Evolutionary conservation across 2,797 vertebrate species (phyloP).

Genomic region (Spondyliosoma cantharus): DNA sequence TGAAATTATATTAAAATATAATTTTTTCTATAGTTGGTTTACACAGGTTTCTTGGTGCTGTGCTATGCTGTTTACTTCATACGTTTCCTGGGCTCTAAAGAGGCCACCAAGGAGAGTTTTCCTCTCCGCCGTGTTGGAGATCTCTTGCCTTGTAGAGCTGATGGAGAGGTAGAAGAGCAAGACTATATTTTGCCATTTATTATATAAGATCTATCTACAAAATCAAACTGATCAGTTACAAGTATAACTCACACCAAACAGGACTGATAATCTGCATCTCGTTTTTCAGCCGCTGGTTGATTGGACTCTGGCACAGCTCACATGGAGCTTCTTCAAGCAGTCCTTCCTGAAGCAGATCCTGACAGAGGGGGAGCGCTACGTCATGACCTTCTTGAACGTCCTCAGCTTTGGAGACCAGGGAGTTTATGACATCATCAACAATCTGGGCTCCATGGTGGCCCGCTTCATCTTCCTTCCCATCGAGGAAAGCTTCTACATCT

Average conservation of each 20-base stretch:
- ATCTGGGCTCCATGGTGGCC: conserved; percentile 97
- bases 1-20: conserved; percentile 19
- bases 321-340: conserved; percentile 99
- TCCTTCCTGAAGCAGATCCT: conserved; percentile 98
- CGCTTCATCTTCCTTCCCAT: conserved; percentile 96
- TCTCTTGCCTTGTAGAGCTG: conserved; percentile 84
- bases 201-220: neutral
- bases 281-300: conserved; percentile 87
- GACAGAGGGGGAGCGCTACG: conserved; percentile 96
- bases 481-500: conserved; percentile 98
- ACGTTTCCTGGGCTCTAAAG: conserved; percentile 88
- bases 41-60: conserved; percentile 88
- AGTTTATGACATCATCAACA: conserved; percentile 96
- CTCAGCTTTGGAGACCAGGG: conserved; percentile 98
- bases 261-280: neutral
- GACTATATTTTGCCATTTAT: neutral
- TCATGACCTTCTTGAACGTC: conserved; percentile 98
- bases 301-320: conserved; percentile 89
- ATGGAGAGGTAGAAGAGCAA: conserved; percentile 82
- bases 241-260: neutral
- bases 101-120: conserved; percentile 87
- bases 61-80: conserved; percentile 91
- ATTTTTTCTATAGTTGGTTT: conserved; percentile 84
- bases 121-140: conserved; percentile 86
- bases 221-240: neutral